Evolutionary conservation across 1,140 invertebrate species (phyloP), one percentile per base, ranked within the genome.

Genomic region (Ceratina calcarata): DNA sequence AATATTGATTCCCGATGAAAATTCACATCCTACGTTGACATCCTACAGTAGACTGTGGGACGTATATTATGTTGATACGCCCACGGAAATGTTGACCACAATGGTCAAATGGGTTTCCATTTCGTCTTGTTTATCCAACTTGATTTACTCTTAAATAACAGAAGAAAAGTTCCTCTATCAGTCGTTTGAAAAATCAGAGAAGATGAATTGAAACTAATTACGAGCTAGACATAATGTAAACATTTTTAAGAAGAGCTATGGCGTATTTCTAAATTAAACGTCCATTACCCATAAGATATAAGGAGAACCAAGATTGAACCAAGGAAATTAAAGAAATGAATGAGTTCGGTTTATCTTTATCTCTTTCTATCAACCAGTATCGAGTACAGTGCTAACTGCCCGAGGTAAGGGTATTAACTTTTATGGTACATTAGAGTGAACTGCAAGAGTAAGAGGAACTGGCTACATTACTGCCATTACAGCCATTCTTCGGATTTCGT

Each of bases 1-100:
- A n/a, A 69, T 57, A 69, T 69, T 7, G 66, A 69, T 69, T 68
- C n/a, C 45, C 49, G 24, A 53, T 57, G 32, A 57, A 55, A n/a
- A 32, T 55, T 10, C 3, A 55, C 7, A 10, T 32, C 24, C 18
- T 4, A 15, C 64, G 18, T n/a, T 27, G n/a, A n/a, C n/a, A n/a
- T n/a, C n/a, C n/a, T n/a, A n/a, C n/a, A n/a, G n/a, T n/a, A 51
- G 24, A 68, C 3, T 12, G 4, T 32, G 37, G 13, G 4, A 18
- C 3, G 2, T 4, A 13, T 15, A 22, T 51, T 66, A 45, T 51
- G 20, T 12, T 10, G 62, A 45, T 49, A 45, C 64, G n/a, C 20
- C 61, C 37, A 45, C 37, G 37, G 18, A 51, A 6, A 12, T 22
- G 37, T 22, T 49, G 18, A 22, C 16, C 24, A 69, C 15, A 27